Conservation (phyloP, 2,113 vertebrate genomes). For the Plotosus lineatus region DNA sequence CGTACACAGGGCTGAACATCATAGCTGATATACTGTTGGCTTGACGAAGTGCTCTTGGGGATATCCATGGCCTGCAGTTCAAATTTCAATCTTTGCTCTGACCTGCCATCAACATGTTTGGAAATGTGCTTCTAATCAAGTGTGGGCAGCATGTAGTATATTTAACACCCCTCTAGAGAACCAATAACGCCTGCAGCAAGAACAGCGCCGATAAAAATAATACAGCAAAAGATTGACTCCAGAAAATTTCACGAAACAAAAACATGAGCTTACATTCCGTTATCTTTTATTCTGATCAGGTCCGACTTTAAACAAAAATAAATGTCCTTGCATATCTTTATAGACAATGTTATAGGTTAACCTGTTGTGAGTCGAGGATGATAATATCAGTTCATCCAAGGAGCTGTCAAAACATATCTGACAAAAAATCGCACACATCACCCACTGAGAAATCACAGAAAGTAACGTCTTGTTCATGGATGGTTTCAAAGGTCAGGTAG, state of each 20-base stretch:
- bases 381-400: neutral
- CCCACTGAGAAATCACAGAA: neutral
- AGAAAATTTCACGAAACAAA: neutral
- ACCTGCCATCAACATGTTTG: constrained; percentile 32
- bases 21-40: constrained; percentile 5
- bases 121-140: constrained; percentile 52
- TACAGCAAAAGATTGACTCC: neutral
- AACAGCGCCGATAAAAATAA: constrained; percentile 18
- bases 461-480: neutral
- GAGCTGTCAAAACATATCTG: neutral
- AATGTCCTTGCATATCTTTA: neutral
- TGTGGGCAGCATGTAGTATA: constrained; percentile 48
- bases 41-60: neutral
- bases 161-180: constrained; percentile 40
- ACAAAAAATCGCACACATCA: neutral
- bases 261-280: neutral
- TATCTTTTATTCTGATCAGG: neutral
- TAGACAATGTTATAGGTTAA: neutral
- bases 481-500: neutral
- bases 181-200: constrained; percentile 1
- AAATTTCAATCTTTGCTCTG: constrained; percentile 37
- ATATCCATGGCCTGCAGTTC: constrained; percentile 21
- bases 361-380: too few relatives aligned
- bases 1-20: neutral
- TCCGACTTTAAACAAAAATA: neutral